Evolutionary conservation across 2,888 invertebrate species (phyloP).

Genomic region (Morpho achilles): DNA sequence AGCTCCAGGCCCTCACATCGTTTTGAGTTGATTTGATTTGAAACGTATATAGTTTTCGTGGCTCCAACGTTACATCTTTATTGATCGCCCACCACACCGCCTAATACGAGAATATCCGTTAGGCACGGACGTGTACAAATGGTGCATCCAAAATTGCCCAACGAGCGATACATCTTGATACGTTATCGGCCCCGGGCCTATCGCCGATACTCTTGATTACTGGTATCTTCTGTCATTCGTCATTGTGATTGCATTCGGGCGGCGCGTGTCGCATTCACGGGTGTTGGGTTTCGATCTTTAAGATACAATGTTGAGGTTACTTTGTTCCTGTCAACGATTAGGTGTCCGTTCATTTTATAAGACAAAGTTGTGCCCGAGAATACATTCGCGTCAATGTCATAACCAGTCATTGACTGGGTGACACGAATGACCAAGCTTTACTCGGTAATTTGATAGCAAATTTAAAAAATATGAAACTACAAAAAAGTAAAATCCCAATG

Average conservation of each 20-base stretch:
- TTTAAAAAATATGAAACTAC: too few species aligned
- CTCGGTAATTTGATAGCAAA: too few species aligned
- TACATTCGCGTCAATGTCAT: too few species aligned
- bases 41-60: conserved; percentile 15
- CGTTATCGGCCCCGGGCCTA: conserved; percentile 35
- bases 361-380: too few species aligned
- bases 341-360: too few species aligned
- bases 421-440: too few species aligned
- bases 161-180: conserved; percentile 39
- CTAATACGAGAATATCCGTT: conserved; percentile 44
- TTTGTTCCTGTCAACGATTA: background rate
- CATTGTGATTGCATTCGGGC: conserved; percentile 33
- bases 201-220: conserved; percentile 38
- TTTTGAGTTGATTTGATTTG: too few species aligned
- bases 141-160: conserved; percentile 49
- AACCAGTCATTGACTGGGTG: too few species aligned
- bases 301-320: background rate
- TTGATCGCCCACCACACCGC: conserved; percentile 42
- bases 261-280: background rate
- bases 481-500: too few species aligned
- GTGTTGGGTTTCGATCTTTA: background rate
- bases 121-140: conserved; percentile 47
- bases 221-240: conserved; percentile 37
- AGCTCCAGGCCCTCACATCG: too few species aligned
- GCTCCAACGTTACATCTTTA: conserved; percentile 41